These are phyloP conservation scores for Muraenolepis orangiensis DNA, from an alignment of 2,797 vertebrate genomes.

Conservation along the genomic window DNA sequence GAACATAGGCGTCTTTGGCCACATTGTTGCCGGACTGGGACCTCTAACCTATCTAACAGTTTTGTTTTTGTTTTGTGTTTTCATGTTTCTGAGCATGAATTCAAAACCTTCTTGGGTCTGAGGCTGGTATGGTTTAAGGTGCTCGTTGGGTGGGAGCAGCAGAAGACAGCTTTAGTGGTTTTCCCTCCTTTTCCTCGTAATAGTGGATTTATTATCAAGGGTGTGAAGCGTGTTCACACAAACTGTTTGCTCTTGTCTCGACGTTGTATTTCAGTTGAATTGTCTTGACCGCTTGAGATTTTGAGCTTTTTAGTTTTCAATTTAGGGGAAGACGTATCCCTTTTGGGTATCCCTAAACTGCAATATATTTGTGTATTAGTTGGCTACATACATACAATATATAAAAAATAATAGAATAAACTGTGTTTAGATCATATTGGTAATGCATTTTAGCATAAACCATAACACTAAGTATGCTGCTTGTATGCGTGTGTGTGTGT, in stretches of 20 bases:
- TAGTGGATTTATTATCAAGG: neutral
- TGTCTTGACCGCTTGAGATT: neutral
- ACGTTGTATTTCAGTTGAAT: neutral
- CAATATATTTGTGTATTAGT: neutral
- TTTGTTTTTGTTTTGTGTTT: neutral
- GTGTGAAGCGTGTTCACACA: too few relatives aligned
- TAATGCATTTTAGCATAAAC: neutral
- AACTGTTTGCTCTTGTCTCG: conserved; percentile 4
- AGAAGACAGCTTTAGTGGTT: neutral
- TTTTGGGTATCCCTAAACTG: neutral
- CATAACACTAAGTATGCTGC: neutral
- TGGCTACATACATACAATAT: too few relatives aligned
- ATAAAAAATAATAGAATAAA: too few relatives aligned
- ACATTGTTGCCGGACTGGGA: conserved; percentile 8
- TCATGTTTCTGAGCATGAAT: neutral
- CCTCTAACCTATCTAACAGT: conserved; percentile 29
- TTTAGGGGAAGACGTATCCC: conserved; percentile 4
- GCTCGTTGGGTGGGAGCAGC: neutral
- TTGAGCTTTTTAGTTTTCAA: conserved; percentile 7
- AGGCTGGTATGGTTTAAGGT: neutral
- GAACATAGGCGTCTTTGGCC: conserved; percentile 11
- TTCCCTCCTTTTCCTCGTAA: neutral
- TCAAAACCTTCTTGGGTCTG: neutral
- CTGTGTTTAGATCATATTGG: neutral
- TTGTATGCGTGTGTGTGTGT: neutral